A percentile compares a stretch with the other conserved stretches of the same genome.
Evolutionary conservation across 2,113 vertebrate genomes (phyloP).

Genomic region (Myrmophylax atrothorax): DNA sequence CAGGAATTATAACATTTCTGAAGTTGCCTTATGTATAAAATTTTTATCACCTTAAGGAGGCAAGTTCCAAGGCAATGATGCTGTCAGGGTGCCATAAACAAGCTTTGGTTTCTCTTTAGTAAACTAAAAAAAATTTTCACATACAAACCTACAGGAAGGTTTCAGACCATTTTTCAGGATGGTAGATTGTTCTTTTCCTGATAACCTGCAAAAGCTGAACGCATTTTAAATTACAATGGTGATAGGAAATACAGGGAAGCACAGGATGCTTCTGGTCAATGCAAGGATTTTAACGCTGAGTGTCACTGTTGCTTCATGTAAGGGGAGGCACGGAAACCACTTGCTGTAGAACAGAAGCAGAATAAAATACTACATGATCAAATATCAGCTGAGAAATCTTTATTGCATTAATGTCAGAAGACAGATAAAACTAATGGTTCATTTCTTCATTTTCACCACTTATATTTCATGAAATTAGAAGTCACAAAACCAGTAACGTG

Average conservation of each 20-base stretch:
- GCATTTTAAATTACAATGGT: neutral
- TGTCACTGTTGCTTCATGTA: slow-evolving; percentile 58
- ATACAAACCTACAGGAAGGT: neutral
- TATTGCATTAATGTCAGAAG: neutral
- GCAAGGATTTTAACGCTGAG: slow-evolving; percentile 4
- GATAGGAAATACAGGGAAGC: neutral
- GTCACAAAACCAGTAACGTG: neutral
- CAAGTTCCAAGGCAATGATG: neutral
- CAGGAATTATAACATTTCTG: neutral
- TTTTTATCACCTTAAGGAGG: accelerated
- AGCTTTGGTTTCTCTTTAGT: neutral
- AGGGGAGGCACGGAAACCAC: neutral
- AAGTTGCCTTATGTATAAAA: neutral
- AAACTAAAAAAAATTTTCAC: neutral
- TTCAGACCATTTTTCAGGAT: neutral
- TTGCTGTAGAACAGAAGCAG: neutral
- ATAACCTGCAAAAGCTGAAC: neutral
- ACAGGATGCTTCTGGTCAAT: neutral
- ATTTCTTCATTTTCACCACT: neutral
- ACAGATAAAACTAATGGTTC: neutral
- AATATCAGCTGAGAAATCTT: neutral
- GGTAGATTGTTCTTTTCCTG: neutral
- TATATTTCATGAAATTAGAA: neutral
- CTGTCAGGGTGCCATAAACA: neutral
- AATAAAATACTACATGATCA: neutral